Conservation (phyloP, 2,888 invertebrate species). For the Stratiomys singularior region DNA sequence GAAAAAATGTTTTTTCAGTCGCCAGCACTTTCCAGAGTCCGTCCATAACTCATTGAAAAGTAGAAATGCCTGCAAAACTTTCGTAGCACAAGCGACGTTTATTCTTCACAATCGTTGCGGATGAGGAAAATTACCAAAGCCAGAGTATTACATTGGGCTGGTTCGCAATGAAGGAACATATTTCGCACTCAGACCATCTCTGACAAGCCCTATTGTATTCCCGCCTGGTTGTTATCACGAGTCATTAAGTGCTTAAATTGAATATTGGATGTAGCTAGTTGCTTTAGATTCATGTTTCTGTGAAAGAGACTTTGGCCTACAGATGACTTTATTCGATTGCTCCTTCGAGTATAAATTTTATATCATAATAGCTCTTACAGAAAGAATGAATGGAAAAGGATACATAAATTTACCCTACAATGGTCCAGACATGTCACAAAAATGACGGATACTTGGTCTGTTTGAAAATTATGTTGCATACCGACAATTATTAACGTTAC, state of each 20-base stretch:
- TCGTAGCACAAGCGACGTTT: not conserved
- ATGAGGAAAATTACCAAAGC: not conserved
- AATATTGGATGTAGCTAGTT: not conserved
- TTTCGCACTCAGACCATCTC: constrained; percentile 14
- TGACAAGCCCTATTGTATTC: constrained; percentile 13
- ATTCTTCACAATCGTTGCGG: not conserved
- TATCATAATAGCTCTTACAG: not conserved
- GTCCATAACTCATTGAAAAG: not conserved
- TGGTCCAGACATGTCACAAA: too few relatives aligned
- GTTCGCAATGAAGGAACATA: not conserved
- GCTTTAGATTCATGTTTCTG: not conserved
- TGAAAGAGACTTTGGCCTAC: not conserved
- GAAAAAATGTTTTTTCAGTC: not conserved
- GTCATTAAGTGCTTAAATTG: constrained; percentile 32
- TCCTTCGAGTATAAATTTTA: constrained; percentile 1
- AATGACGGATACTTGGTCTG: too few relatives aligned
- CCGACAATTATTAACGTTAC: too few relatives aligned
- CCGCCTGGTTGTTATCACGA: constrained; percentile 32
- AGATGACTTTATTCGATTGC: constrained; percentile 6
- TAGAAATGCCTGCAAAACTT: not conserved
- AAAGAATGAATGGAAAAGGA: not conserved
- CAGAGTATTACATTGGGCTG: not conserved
- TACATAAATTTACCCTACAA: too few relatives aligned
- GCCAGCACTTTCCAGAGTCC: not conserved
- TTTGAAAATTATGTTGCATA: too few relatives aligned